Conservation (phyloP, 2,113 vertebrate species). For the Barnardius zonarius region DNA sequence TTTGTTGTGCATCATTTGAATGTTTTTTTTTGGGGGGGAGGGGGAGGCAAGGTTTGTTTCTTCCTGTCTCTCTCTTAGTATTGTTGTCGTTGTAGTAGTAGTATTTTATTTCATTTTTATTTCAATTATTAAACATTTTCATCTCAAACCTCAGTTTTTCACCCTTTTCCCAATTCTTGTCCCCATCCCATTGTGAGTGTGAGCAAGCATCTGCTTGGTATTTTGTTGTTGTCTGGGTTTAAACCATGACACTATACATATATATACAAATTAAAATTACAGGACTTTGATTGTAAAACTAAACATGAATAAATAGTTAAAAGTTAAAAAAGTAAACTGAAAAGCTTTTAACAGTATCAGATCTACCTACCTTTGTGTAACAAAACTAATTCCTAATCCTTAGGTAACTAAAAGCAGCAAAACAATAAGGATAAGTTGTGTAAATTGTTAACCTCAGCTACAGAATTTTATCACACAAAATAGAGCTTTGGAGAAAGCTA, state of each 20-base stretch:
- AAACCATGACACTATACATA: background rate
- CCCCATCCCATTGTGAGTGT: background rate
- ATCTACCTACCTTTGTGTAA: background rate
- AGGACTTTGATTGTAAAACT: background rate
- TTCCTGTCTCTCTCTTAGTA: background rate
- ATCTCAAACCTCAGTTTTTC: background rate
- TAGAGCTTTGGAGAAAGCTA: background rate
- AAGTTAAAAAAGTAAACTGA: background rate
- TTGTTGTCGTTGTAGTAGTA: background rate
- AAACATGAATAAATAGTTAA: background rate
- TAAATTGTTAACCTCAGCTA: background rate
- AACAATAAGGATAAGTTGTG: background rate
- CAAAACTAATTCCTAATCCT: background rate
- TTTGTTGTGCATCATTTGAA: background rate
- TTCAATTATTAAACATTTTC: background rate
- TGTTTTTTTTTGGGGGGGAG: background rate
- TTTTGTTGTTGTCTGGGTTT: background rate
- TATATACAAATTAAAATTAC: background rate
- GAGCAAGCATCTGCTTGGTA: background rate
- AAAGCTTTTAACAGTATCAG: background rate
- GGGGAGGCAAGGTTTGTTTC: background rate
- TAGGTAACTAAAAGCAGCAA: background rate
- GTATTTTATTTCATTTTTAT: background rate
- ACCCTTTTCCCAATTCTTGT: background rate
- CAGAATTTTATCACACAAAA: background rate